A percentile compares a stretch with the other conserved stretches of the same genome.
Conservation (phyloP, 2,113 vertebrate genomes). For the Hyla sarda region DNA sequence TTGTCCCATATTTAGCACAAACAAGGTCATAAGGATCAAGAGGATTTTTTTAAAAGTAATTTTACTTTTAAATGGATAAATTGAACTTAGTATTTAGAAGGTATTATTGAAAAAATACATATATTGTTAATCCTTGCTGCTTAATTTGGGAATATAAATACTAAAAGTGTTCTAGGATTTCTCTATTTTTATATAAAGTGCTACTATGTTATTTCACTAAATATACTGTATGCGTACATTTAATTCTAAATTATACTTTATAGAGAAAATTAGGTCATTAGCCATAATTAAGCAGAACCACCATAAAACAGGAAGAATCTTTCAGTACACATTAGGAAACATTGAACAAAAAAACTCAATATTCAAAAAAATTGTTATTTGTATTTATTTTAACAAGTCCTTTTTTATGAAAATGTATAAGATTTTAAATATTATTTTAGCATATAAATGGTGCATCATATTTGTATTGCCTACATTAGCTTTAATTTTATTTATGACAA, state of each 20-base stretch:
- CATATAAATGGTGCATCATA: neutral
- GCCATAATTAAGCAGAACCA: neutral
- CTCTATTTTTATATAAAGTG: slow-evolving; percentile 23
- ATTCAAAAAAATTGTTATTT: neutral
- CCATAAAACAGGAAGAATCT: neutral
- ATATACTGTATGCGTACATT: neutral
- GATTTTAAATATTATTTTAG: neutral
- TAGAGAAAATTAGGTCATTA: neutral
- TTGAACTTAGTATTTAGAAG: slow-evolving; percentile 56
- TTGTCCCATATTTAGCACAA: slow-evolving; percentile 70
- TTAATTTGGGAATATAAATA: slow-evolving; percentile 36
- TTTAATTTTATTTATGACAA: too few species aligned
- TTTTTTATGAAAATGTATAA: neutral
- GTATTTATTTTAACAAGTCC: neutral
- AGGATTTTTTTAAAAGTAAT: slow-evolving; percentile 65
- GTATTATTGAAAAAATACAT: slow-evolving; percentile 58
- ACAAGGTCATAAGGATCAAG: slow-evolving; percentile 67
- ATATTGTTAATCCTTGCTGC: slow-evolving; percentile 48
- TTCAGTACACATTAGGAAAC: neutral
- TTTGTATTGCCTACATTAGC: neutral
- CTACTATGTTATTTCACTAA: neutral
- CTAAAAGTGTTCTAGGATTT: slow-evolving; percentile 41
- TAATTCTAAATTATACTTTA: neutral
- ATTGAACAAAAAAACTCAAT: neutral
- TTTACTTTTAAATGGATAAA: slow-evolving; percentile 66